Conservation (phyloP, 92 coral and sea anemone genomes). For the Porites divaricata region DNA sequence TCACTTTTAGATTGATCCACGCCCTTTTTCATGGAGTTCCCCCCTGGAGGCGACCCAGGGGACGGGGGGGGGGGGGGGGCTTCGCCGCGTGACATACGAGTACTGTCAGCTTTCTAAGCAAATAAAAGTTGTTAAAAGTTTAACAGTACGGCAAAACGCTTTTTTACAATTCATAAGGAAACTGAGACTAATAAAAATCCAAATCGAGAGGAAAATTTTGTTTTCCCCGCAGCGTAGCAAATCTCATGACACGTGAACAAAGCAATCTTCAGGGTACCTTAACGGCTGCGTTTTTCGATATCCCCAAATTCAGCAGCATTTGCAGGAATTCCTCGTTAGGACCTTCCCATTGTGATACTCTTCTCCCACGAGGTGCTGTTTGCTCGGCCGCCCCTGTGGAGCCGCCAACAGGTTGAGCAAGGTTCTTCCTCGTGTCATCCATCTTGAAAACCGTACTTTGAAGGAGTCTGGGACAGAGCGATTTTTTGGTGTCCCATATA, state of each 20-base stretch:
- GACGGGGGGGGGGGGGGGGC: too few relatives aligned
- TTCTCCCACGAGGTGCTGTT: slow-evolving; percentile 14
- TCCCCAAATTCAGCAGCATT: slow-evolving; percentile 72
- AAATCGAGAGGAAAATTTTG: not conserved
- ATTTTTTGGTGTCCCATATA: not conserved
- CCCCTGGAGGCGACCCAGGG: too few relatives aligned
- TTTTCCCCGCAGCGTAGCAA: not conserved
- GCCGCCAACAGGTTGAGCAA: slow-evolving; percentile 16
- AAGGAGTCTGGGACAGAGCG: not conserved
- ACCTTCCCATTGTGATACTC: slow-evolving; percentile 47
- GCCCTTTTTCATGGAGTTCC: too few relatives aligned
- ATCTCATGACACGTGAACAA: slow-evolving; percentile 28
- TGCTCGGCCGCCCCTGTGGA: slow-evolving; percentile 12
- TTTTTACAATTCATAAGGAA: not conserved
- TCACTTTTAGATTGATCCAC: too few relatives aligned
- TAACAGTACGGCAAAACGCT: not conserved
- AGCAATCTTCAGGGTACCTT: slow-evolving; percentile 44
- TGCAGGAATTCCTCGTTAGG: slow-evolving; percentile 78
- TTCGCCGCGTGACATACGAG: too few relatives aligned
- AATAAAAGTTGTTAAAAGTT: too few relatives aligned
- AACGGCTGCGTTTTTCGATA: slow-evolving; percentile 81
- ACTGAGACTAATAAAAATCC: not conserved
- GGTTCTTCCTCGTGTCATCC: slow-evolving; percentile 26
- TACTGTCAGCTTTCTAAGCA: too few relatives aligned
- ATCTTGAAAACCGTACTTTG: not conserved